Percentiles rank a stretch among this genome's conserved stretches.
phyloP scores from a whole-genome alignment of 1,140 invertebrate genomes.

The Aplysia californica region DNA sequence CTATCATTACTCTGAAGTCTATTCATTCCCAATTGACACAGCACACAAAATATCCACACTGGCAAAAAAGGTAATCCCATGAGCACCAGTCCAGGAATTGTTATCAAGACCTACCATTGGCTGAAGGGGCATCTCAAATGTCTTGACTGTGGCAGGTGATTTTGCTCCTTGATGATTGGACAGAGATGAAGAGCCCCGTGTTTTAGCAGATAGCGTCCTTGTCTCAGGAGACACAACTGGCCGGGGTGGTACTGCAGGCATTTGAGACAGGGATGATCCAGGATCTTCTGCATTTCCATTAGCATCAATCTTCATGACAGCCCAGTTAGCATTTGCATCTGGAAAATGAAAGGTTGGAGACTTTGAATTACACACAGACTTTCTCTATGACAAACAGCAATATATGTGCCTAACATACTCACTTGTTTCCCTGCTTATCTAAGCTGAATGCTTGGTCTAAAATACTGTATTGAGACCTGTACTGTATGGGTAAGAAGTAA shows the following conservation, averaged over 20 bases:
- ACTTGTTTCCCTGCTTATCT: no score
- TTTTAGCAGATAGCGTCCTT: slow-evolving; percentile 46
- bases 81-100: no score
- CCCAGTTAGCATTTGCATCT: slow-evolving; percentile 41
- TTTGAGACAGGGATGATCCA: slow-evolving; percentile 32
- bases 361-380: background rate
- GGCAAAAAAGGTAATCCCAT: no score
- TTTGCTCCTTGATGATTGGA: slow-evolving; percentile 38
- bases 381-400: background rate
- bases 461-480: no score
- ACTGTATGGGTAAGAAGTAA: no score
- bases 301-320: slow-evolving; percentile 48
- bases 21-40: no score
- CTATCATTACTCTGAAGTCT: no score
- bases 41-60: no score
- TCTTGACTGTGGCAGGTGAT: slow-evolving; percentile 58
- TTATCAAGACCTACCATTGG: no score
- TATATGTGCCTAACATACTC: no score
- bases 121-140: slow-evolving; percentile 60
- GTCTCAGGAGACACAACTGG: slow-evolving; percentile 40
- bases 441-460: no score
- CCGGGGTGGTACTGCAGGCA: slow-evolving; percentile 47
- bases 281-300: slow-evolving; percentile 29
- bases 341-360: slow-evolving; percentile 18
- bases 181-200: slow-evolving; percentile 31